phyloP scores from a whole-genome alignment of 2,888 invertebrate species.

The Leucania comma region DNA sequence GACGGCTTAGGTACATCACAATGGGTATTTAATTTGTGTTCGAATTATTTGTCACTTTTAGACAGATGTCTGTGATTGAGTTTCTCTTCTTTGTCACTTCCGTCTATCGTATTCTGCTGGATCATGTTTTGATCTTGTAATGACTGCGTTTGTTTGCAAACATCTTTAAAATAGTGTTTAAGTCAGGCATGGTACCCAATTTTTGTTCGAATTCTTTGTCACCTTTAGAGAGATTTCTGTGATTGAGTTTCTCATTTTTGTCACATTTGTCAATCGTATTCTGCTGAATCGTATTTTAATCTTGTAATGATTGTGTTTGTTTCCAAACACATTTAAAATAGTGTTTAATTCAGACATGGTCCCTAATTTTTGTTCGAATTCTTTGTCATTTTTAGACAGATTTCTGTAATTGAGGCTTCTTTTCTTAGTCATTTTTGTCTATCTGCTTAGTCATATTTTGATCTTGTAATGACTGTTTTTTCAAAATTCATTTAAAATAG shows the following conservation, averaged over 20 bases:
- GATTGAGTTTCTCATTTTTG: neutral
- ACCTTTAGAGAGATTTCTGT: constrained; percentile 13
- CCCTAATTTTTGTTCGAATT: constrained; percentile 10
- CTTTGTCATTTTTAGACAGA: constrained; percentile 20
- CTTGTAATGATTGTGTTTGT: neutral
- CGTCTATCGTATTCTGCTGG: neutral
- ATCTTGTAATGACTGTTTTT: too few relatives aligned
- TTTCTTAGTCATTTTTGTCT: neutral
- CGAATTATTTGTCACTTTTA: constrained; percentile 21
- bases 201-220: constrained; percentile 15
- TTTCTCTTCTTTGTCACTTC: neutral
- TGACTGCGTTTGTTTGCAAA: neutral
- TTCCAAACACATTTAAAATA: too few relatives aligned
- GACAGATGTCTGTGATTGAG: neutral
- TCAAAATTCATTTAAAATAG: neutral
- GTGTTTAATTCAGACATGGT: neutral
- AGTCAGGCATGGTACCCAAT: constrained; percentile 13
- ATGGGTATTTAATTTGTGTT: constrained; percentile 19
- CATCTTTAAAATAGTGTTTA: neutral
- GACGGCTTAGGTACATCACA: constrained; percentile 14
- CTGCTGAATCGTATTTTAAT: neutral
- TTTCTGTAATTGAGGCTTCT: neutral
- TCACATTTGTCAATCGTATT: neutral
- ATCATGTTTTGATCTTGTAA: neutral
- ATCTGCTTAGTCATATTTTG: too few relatives aligned